Conservation (phyloP, 2,113 vertebrate genomes). For the Actenoides hombroni region DNA sequence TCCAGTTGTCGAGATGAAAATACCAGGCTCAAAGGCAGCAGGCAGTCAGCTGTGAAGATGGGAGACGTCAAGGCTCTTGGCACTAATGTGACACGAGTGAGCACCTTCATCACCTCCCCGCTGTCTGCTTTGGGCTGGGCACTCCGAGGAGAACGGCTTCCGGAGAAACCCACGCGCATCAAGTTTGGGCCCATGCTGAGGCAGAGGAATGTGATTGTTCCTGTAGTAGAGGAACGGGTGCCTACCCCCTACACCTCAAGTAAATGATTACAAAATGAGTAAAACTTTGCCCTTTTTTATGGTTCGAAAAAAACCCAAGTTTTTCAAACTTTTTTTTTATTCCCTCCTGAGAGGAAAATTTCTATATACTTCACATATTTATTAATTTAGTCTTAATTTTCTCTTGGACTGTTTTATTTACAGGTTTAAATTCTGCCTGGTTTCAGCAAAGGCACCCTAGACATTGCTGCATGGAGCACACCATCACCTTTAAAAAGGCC, state of each 20-base stretch:
- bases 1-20: neutral
- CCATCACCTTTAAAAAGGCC: neutral
- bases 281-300: neutral
- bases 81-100: neutral
- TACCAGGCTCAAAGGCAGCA: neutral
- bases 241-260: neutral
- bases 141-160: neutral
- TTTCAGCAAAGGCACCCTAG: neutral
- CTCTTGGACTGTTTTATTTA: neutral
- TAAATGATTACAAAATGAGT: neutral
- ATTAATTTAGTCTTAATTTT: neutral
- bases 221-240: neutral
- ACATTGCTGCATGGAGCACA: neutral
- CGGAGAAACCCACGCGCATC: neutral
- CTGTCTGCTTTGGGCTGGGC: neutral
- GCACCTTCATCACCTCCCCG: accelerated
- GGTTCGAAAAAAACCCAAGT: neutral
- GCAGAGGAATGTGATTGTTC: neutral
- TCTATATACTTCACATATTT: neutral
- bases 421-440: neutral
- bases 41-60: neutral
- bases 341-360: neutral
- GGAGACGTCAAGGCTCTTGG: neutral
- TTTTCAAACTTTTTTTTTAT: neutral
- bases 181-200: neutral